Evolutionary conservation across 2,888 invertebrate genomes (phyloP).

Genomic region (Holacanthella duospinosa): DNA sequence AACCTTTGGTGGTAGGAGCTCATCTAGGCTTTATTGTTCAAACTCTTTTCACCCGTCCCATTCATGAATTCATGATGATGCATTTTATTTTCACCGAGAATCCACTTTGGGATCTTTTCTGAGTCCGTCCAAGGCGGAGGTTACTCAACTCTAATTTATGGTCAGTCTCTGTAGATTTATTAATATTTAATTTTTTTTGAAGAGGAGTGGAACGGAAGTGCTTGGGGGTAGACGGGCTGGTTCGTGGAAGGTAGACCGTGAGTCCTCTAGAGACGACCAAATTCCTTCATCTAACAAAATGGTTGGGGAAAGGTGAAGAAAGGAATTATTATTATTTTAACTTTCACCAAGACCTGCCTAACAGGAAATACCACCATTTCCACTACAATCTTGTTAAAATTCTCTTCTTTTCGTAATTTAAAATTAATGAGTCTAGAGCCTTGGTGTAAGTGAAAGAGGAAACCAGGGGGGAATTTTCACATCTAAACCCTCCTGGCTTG

Average conservation of each 20-base stretch:
- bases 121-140: not conserved
- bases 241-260: not conserved
- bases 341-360: too few relatives aligned
- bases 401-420: not conserved
- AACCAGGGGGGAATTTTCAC: not conserved
- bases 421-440: not conserved
- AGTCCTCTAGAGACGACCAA: not conserved
- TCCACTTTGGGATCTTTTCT: not conserved
- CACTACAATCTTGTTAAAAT: not conserved
- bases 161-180: constrained; percentile 5
- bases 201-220: not conserved
- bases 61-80: constrained; percentile 5
- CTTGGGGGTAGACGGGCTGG: not conserved
- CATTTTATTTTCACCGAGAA: not conserved
- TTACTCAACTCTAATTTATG: not conserved
- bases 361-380: not conserved
- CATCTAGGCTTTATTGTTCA: constrained; percentile 3
- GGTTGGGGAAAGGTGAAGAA: not conserved
- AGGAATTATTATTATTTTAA: not conserved
- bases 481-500: too few relatives aligned
- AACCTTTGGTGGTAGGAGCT: not conserved
- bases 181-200: not conserved
- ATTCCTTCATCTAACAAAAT: not conserved
- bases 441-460: not conserved
- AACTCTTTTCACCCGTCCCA: not conserved